Conservation (phyloP, 1,140 invertebrate genomes). For the Drosophila parabipectinata region DNA sequence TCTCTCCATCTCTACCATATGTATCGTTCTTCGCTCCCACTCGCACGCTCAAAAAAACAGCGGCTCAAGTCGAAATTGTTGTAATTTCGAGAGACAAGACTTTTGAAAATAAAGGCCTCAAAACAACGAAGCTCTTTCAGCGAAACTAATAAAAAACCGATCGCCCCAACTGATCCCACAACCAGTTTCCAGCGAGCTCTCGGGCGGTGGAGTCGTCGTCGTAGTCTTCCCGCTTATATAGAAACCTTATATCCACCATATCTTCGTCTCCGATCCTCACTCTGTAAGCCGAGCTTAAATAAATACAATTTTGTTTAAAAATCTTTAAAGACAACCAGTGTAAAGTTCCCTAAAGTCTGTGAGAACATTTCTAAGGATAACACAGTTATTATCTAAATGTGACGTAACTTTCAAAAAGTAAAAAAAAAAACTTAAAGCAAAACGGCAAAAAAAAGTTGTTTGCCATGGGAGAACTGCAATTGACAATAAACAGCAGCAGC, state of each 20-base stretch:
- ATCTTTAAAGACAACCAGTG: background rate
- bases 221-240: slow-evolving; percentile 1
- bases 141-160: slow-evolving; percentile 81
- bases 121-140: slow-evolving; percentile 75
- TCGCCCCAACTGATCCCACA: slow-evolving; percentile 71
- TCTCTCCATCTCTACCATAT: slow-evolving; percentile 7
- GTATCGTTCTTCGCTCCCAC: slow-evolving; percentile 23
- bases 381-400: background rate
- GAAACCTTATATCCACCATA: background rate
- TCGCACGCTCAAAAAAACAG: slow-evolving; percentile 24
- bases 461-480: slow-evolving; percentile 65
- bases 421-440: slow-evolving; percentile 25
- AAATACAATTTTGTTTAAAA: background rate
- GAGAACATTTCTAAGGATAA: slow-evolving; percentile 10
- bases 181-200: slow-evolving; percentile 66
- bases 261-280: slow-evolving; percentile 2
- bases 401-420: slow-evolving; percentile 26
- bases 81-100: slow-evolving; percentile 52
- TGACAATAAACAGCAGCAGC: slow-evolving; percentile 41
- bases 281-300: slow-evolving; percentile 22
- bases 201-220: slow-evolving; percentile 56
- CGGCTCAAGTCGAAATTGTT: slow-evolving; percentile 38
- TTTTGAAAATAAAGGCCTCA: slow-evolving; percentile 18
- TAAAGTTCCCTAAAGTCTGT: background rate
- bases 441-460: slow-evolving; percentile 62